Conservation (phyloP, 2,113 vertebrate species). For the Todiramphus chloris region DNA sequence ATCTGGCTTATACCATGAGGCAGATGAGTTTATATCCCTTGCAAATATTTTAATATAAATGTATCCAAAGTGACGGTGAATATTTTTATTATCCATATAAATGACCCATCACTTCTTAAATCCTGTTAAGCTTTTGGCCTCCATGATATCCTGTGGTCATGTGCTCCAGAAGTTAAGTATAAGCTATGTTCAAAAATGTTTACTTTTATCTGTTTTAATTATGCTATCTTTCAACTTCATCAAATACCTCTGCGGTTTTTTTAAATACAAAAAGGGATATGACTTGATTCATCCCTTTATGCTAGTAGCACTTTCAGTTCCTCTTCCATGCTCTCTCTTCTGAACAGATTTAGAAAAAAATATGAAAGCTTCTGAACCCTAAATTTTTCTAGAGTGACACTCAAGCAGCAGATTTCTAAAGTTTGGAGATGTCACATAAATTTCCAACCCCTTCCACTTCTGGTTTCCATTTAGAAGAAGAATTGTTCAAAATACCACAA, state of each 20-base stretch:
- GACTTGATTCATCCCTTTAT: neutral
- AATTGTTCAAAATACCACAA: slow-evolving; percentile 21
- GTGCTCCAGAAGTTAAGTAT: neutral
- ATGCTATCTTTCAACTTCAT: neutral
- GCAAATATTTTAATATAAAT: slow-evolving; percentile 42
- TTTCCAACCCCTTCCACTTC: neutral
- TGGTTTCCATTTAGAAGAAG: slow-evolving; percentile 53
- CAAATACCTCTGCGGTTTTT: neutral
- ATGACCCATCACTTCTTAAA: slow-evolving; percentile 35
- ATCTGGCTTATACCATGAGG: neutral
- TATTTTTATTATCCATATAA: slow-evolving; percentile 49
- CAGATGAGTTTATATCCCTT: slow-evolving; percentile 13
- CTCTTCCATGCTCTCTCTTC: neutral
- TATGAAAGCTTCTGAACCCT: neutral
- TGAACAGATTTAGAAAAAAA: neutral
- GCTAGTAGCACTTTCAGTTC: neutral
- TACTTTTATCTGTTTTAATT: neutral
- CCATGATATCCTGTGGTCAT: neutral
- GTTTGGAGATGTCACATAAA: neutral
- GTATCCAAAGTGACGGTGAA: slow-evolving; percentile 28
- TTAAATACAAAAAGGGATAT: neutral
- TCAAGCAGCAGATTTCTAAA: neutral
- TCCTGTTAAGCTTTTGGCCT: slow-evolving; percentile 22
- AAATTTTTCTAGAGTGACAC: neutral
- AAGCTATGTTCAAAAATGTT: neutral